Conservation (phyloP, 2,797 vertebrate genomes). For the Linurgus olivaceus region DNA sequence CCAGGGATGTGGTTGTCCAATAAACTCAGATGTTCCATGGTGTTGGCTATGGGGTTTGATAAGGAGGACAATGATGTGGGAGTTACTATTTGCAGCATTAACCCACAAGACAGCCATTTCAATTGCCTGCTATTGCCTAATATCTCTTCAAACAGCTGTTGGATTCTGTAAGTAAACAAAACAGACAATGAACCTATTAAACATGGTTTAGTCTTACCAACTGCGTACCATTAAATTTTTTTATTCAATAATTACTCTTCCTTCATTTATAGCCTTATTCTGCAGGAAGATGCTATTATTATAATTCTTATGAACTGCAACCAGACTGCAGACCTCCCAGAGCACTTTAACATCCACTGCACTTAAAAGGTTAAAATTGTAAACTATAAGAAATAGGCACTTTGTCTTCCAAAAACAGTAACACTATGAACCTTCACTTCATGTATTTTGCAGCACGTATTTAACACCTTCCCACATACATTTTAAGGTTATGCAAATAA, state of each 20-base stretch:
- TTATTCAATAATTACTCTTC: not conserved
- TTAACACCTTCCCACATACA: conserved; percentile 16
- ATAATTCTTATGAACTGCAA: not conserved
- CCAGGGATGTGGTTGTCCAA: conserved; percentile 91
- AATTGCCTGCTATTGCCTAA: conserved; percentile 93
- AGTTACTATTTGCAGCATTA: conserved; percentile 94
- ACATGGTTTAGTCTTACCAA: not conserved
- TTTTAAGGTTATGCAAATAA: conserved; percentile 18
- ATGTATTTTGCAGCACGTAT: not conserved
- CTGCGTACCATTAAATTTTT: not conserved
- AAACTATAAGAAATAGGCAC: not conserved
- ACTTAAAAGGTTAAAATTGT: not conserved
- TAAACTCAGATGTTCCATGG: conserved; percentile 94
- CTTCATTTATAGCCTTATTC: not conserved
- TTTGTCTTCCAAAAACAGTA: not conserved
- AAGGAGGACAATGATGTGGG: conserved; percentile 89
- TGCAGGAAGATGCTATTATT: not conserved
- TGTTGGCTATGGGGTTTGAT: conserved; percentile 90
- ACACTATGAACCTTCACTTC: not conserved
- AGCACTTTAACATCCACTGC: not conserved
- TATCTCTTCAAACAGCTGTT: conserved; percentile 94
- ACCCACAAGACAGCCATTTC: conserved; percentile 93
- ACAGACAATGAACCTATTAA: conserved; percentile 49
- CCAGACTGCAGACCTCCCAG: not conserved
- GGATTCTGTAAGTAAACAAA: conserved; percentile 85